Base-by-base conservation (phyloP, 2,888 invertebrate genomes). In the Caenorhabditis becei region DNA sequence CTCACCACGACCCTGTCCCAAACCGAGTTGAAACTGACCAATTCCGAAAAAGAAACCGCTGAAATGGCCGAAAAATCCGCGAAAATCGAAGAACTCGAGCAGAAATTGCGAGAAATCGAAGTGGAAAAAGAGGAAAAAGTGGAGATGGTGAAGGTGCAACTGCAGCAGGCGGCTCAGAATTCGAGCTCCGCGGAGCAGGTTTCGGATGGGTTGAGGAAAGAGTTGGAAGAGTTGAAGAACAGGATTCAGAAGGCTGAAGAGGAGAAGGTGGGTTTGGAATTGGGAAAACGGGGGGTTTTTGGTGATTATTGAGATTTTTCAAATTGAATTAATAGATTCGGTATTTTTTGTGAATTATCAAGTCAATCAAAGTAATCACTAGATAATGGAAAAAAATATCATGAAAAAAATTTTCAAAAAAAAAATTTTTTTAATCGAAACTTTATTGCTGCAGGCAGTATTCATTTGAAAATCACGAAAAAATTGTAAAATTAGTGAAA, bases 81-180 rank as follows among this genome's bases (percentile, higher is more conserved):
- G 5, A 24, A 63, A 28, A 56, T 63, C 28, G 16, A 44, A 16
- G 49, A 63, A 10, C 56, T 72, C 20, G 56, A 74, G 41, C n/a
- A 24, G 2, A 63, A 51, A 18, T 1, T 74, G 14, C 26, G 35
- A 11, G 47, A 65, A 49, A 47, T 65, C 14, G 63, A 70, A 53
- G 11, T 49, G 44, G 69, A 77, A 32, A 58, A 70, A 41, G 63
- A 63, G n/a, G 77, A 77, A 24, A 65, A 56, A 16, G 49, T 74
- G 24, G 72, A 74, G 41, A 10, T 47, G 14, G 72, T 74, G 7
- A 47, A 58, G 26, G 72, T 74, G 1, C 65, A 74, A 24, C 23
- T 74, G 11, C 56, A 63, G 24, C 72, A 71, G 20, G 71, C 71
- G 11, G 32, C 63, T 18, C 47, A 65, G 26, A 49, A 20, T 11